Conservation (phyloP, 2,888 invertebrate species). For the Cremastinae sp. region DNA sequence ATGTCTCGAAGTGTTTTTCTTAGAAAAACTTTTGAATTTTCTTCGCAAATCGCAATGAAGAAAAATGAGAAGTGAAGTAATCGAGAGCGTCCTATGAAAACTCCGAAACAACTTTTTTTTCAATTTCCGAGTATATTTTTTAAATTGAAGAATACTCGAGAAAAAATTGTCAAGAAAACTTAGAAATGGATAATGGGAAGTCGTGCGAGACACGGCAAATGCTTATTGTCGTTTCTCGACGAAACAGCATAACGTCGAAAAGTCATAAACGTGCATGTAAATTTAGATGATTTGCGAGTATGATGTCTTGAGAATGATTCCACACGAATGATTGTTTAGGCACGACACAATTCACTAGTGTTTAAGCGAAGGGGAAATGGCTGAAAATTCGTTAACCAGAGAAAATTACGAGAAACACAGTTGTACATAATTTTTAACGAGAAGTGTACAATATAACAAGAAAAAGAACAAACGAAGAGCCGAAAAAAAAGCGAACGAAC, state of each 20-base stretch:
- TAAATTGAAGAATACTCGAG: conserved; percentile 5
- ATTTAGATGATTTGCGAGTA: conserved; percentile 18
- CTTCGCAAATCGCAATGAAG: not conserved
- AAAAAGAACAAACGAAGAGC: conserved; percentile 22
- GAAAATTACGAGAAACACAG: conserved; percentile 22
- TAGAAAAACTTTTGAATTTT: conserved; percentile 11
- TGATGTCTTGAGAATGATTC: conserved; percentile 31
- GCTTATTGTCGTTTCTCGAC: conserved; percentile 1
- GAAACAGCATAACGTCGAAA: conserved; percentile 46
- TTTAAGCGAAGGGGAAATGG: conserved; percentile 36
- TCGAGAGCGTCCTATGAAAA: no score
- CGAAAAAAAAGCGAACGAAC: conserved; percentile 15
- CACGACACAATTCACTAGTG: conserved; percentile 37
- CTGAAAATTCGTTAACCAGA: conserved; percentile 36
- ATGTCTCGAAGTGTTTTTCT: conserved; percentile 16
- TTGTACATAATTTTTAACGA: conserved; percentile 60
- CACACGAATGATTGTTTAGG: conserved; percentile 43
- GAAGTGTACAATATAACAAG: conserved; percentile 19
- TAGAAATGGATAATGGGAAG: conserved; percentile 12
- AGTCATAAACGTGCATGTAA: conserved; percentile 45
- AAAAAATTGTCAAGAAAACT: conserved; percentile 11
- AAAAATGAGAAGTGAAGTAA: conserved; percentile 8
- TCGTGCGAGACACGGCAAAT: conserved; percentile 7
- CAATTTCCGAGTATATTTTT: not conserved
- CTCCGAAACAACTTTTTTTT: conserved; percentile 1